These are phyloP conservation scores for Linnaemya tessellans DNA, from an alignment of 2,888 invertebrate genomes.

Conservation along the genomic window DNA sequence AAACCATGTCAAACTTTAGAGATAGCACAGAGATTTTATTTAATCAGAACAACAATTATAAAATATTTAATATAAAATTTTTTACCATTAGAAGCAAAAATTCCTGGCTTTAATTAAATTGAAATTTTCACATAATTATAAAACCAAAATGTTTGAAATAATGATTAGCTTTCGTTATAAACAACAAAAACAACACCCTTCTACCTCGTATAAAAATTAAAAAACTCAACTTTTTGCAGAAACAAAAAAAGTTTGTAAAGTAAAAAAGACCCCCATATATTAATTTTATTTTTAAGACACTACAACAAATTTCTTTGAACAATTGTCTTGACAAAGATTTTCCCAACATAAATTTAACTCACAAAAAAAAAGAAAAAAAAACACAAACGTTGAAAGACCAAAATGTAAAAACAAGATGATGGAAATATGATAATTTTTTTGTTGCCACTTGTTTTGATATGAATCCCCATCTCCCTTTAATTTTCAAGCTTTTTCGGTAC, in stretches of 20 bases:
- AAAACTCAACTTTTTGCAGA: background rate
- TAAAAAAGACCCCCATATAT: slow-evolving; percentile 5
- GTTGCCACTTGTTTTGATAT: slow-evolving; percentile 15
- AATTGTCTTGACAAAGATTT: slow-evolving; percentile 64
- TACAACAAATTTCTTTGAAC: slow-evolving; percentile 46
- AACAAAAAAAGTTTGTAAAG: background rate
- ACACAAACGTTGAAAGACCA: slow-evolving; percentile 3
- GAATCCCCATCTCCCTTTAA: background rate
- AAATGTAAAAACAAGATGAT: slow-evolving; percentile 29
- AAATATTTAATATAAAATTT: no score
- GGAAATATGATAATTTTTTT: slow-evolving; percentile 64
- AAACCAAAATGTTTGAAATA: slow-evolving; percentile 32
- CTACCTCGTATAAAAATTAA: background rate
- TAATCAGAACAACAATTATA: no score
- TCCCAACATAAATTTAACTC: slow-evolving; percentile 55
- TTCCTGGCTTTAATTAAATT: slow-evolving; percentile 22
- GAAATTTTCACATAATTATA: slow-evolving; percentile 56
- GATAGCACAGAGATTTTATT: no score
- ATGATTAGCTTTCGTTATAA: slow-evolving; percentile 13
- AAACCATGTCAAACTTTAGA: no score
- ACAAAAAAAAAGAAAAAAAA: slow-evolving; percentile 7
- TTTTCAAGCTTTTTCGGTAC: background rate
- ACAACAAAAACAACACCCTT: background rate
- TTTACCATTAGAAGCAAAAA: no score
- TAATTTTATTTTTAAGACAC: slow-evolving; percentile 28